Conservation (phyloP, 2,797 vertebrate genomes). For the Anabacerthia variegaticeps region DNA sequence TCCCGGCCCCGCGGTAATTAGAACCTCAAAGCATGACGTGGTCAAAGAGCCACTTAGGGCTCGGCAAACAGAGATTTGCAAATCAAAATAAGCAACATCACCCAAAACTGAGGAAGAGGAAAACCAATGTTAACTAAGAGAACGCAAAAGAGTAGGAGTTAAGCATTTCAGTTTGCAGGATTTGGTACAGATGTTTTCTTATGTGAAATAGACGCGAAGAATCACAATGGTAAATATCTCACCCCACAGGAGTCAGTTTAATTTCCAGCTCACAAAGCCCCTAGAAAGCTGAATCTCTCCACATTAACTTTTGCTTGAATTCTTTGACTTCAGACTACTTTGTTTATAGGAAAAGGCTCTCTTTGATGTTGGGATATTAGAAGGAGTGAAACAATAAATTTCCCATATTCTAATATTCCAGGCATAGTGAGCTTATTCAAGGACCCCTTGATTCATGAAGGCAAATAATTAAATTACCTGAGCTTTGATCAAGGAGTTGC, state of each 20-base stretch:
- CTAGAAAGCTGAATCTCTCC: not conserved
- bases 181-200: not conserved
- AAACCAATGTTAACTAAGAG: not conserved
- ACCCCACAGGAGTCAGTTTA: not conserved
- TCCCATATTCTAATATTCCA: slow-evolving; percentile 47
- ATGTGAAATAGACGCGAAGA: not conserved
- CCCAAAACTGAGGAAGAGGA: not conserved
- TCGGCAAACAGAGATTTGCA: not conserved
- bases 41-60: not conserved
- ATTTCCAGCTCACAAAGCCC: not conserved
- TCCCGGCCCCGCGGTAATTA: not conserved
- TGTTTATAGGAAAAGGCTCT: slow-evolving; percentile 19
- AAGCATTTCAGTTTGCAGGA: not conserved
- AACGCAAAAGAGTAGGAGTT: not conserved
- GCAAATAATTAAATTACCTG: slow-evolving; percentile 71
- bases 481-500: slow-evolving; percentile 53
- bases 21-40: not conserved
- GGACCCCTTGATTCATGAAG: slow-evolving; percentile 39
- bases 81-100: not conserved
- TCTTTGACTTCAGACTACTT: slow-evolving; percentile 13
- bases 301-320: not conserved
- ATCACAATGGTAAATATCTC: not conserved
- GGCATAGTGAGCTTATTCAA: slow-evolving; percentile 29
- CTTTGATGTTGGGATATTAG: slow-evolving; percentile 57
- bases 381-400: slow-evolving; percentile 65